phyloP scores from a whole-genome alignment of 2,888 invertebrate genomes.

The Coelopa pilipes region DNA sequence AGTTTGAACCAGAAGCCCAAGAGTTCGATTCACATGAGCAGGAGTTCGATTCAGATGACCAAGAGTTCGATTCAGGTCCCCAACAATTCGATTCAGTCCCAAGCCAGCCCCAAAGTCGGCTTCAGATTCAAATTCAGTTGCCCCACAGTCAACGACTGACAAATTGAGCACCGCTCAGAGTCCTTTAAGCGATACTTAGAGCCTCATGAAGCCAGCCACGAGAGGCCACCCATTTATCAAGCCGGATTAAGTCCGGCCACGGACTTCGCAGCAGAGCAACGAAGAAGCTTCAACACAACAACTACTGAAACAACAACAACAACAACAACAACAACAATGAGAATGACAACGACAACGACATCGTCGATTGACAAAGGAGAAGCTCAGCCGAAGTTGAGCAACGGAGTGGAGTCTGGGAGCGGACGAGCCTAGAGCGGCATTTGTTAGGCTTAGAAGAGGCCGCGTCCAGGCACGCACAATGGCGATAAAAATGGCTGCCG shows the following conservation, averaged over 20 bases:
- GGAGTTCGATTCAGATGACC: too few relatives aligned
- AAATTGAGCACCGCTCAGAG: background rate
- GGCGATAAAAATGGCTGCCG: constrained; percentile 14
- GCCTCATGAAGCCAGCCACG: background rate
- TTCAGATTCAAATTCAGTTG: too few relatives aligned
- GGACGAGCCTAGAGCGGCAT: constrained; percentile 2
- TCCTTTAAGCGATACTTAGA: background rate
- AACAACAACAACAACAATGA: background rate
- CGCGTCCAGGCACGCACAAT: constrained; percentile 18
- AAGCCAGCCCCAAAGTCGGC: too few relatives aligned
- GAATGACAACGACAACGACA: constrained; percentile 5
- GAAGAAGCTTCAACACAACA: background rate
- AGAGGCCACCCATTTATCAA: constrained; percentile 56
- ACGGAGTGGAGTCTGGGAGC: background rate
- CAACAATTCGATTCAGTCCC: too few relatives aligned
- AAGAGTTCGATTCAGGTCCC: too few relatives aligned
- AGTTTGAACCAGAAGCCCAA: too few relatives aligned
- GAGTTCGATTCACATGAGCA: too few relatives aligned
- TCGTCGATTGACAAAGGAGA: background rate
- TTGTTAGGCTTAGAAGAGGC: constrained; percentile 19
- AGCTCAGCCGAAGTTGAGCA: background rate
- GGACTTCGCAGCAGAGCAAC: constrained; percentile 13
- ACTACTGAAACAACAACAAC: constrained; percentile 8
- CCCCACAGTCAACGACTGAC: background rate
- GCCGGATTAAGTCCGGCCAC: constrained; percentile 54